These are phyloP conservation scores for Syngnathus acus DNA, from an alignment of 2,797 vertebrate species.

Conservation along the genomic window DNA sequence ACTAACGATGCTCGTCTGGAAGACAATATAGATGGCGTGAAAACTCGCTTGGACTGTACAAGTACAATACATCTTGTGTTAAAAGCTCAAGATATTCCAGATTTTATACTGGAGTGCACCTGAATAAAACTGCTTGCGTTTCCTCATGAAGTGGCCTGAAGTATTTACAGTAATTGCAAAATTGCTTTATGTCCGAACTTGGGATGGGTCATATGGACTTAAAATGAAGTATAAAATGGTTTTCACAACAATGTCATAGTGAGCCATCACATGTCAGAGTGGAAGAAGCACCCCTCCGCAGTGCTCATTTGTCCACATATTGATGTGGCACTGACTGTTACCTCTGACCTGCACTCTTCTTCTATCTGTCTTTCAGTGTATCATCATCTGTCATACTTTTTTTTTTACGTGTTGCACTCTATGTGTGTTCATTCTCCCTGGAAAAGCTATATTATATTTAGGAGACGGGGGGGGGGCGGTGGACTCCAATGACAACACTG, in stretches of 20 bases:
- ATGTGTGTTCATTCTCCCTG: background rate
- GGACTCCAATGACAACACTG: no score
- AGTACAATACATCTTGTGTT: background rate
- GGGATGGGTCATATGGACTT: no score
- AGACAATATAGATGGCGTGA: background rate
- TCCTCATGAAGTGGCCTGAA: no score
- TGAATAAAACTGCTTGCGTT: background rate
- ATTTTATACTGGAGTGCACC: background rate
- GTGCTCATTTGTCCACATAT: background rate
- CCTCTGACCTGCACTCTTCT: background rate
- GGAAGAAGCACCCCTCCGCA: background rate
- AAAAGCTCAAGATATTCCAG: background rate
- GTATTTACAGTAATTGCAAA: no score
- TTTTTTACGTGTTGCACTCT: background rate
- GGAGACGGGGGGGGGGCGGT: no score
- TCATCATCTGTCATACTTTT: background rate
- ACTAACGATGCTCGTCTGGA: slow-evolving; percentile 81
- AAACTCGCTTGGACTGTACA: background rate
- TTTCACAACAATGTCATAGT: background rate
- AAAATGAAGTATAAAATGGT: no score
- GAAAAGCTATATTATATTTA: background rate
- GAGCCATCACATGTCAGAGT: slow-evolving; percentile 1
- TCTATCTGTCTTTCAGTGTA: background rate
- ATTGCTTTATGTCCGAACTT: no score
- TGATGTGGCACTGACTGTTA: background rate